These are phyloP conservation scores for Lagocephalus sceleratus DNA, from an alignment of 2,797 vertebrate species.

Conservation along the genomic window DNA sequence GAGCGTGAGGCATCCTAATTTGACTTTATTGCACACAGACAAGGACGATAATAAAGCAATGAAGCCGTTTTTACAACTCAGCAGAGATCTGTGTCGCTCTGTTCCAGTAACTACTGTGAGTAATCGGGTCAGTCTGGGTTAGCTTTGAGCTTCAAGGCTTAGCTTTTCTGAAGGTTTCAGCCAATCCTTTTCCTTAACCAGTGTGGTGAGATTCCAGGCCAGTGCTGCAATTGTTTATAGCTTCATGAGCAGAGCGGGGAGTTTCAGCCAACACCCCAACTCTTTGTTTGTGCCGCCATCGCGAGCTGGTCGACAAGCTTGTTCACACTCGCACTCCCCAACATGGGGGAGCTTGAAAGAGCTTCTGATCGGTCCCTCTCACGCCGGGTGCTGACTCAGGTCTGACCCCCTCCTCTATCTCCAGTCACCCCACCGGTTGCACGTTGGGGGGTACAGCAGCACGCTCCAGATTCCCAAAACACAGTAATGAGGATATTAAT, in stretches of 20 bases:
- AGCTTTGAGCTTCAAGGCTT: conserved; percentile 33
- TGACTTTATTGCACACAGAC: background rate
- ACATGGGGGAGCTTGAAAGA: conserved; percentile 37
- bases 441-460: conserved; percentile 52
- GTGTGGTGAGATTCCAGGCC: conserved; percentile 35
- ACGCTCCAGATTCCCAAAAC: conserved; percentile 69
- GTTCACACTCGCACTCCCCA: conserved; percentile 34
- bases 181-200: conserved; percentile 33
- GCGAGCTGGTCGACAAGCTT: conserved; percentile 34
- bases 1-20: background rate
- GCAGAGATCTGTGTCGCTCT: conserved; percentile 3
- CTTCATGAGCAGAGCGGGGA: conserved; percentile 11
- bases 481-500: conserved; percentile 81
- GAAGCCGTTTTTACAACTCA: conserved; percentile 5
- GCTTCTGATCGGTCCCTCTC: conserved; percentile 43
- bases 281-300: conserved; percentile 38
- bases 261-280: conserved; percentile 38
- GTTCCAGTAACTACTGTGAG: conserved; percentile 23
- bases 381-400: conserved; percentile 52
- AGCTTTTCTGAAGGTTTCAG: conserved; percentile 14
- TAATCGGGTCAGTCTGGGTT: conserved; percentile 36
- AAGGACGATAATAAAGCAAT: background rate
- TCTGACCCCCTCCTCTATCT: conserved; percentile 51
- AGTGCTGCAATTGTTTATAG: conserved; percentile 33
- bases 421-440: conserved; percentile 52